These are phyloP conservation scores for Pyrocephalus nanus DNA, from an alignment of 2,797 vertebrate species.

Conservation along the genomic window DNA sequence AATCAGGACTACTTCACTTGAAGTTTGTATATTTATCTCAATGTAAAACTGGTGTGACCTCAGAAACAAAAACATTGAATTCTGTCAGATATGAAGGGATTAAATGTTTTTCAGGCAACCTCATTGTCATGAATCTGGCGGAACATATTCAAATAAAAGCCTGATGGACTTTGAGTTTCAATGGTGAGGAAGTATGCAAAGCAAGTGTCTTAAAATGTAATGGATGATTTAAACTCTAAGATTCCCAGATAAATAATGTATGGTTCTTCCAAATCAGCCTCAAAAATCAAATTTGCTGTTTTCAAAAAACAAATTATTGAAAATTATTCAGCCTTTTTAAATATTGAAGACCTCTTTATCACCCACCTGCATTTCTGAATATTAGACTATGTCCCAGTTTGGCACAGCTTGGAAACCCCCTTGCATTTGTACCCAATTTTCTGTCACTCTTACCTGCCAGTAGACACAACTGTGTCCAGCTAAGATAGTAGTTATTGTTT, in stretches of 20 bases:
- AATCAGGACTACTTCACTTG: background rate
- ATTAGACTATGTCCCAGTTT: fast-evolving
- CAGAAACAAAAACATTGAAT: background rate
- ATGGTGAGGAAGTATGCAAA: background rate
- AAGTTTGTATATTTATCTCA: background rate
- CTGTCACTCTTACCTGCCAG: background rate
- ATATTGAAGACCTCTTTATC: background rate
- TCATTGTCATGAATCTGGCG: background rate
- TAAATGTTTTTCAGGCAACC: background rate
- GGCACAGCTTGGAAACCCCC: background rate
- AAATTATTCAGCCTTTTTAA: background rate
- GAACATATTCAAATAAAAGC: background rate
- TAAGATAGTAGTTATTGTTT: background rate
- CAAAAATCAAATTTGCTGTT: background rate
- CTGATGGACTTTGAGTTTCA: background rate
- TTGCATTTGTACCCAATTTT: background rate
- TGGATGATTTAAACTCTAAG: background rate
- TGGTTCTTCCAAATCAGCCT: background rate
- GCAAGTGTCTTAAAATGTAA: background rate
- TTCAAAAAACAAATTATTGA: background rate
- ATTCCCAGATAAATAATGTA: background rate
- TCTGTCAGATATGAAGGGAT: background rate
- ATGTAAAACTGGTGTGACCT: background rate
- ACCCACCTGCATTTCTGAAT: background rate
- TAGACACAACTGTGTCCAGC: background rate